Percentiles rank a stretch among this genome's conserved stretches.
Conservation (phyloP, 1,140 invertebrate species). For the Bicyclus anynana region DNA sequence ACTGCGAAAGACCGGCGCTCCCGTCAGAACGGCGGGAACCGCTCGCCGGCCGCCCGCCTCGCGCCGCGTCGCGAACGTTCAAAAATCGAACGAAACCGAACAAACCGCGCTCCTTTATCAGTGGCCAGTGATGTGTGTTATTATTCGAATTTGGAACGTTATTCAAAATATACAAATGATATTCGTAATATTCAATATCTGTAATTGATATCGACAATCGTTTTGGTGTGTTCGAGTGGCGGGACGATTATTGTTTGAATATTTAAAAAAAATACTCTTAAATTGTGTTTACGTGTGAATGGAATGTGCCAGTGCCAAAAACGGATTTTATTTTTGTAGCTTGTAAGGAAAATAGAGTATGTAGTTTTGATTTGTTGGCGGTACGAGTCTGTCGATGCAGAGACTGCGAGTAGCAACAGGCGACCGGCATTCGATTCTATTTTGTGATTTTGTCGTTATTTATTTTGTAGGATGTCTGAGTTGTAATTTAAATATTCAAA, state of each 20-base stretch:
- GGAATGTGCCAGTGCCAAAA: slow-evolving; percentile 7
- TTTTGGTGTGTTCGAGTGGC: background rate
- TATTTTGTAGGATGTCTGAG: no score
- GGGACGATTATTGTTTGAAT: background rate
- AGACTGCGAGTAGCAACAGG: no score
- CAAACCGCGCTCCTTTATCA: background rate
- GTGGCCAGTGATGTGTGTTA: slow-evolving; percentile 2
- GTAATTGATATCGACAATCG: background rate
- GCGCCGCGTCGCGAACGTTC: background rate
- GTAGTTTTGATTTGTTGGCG: no score
- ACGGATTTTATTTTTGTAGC: background rate
- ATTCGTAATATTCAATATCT: background rate
- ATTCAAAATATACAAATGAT: background rate
- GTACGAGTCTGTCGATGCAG: no score
- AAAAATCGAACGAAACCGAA: background rate
- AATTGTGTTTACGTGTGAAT: background rate
- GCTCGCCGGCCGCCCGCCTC: slow-evolving; percentile 41
- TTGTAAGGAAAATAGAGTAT: background rate
- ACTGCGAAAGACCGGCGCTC: slow-evolving; percentile 27
- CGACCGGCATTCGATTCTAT: no score
- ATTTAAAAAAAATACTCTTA: background rate
- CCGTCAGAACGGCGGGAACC: slow-evolving; percentile 52
- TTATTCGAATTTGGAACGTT: no score
- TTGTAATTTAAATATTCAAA: no score
- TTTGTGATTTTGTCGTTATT: no score